Percentiles rank a stretch among this genome's conserved stretches.
Conservation (phyloP, 2,888 invertebrate species). For the Thera britannica region DNA sequence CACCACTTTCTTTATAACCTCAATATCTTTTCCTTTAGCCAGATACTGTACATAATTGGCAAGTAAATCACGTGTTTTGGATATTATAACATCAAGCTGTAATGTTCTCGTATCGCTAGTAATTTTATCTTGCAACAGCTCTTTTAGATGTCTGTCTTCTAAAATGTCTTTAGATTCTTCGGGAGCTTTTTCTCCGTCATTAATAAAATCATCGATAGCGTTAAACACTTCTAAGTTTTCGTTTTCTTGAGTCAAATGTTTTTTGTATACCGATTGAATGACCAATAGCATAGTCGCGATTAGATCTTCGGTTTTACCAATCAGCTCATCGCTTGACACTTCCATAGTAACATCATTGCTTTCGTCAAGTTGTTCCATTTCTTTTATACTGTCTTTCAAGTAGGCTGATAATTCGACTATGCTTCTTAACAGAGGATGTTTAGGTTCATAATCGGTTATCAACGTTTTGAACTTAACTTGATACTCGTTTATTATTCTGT, state of each 20-base stretch:
- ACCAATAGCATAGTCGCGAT: constrained; percentile 66
- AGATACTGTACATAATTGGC: constrained; percentile 71
- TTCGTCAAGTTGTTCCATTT: constrained; percentile 57
- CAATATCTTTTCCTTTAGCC: constrained; percentile 51
- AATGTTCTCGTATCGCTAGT: constrained; percentile 85
- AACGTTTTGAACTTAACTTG: constrained; percentile 59
- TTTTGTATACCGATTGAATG: constrained; percentile 72
- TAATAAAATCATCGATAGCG: constrained; percentile 70
- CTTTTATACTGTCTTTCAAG: constrained; percentile 53
- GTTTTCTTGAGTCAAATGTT: constrained; percentile 62
- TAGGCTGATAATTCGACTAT: constrained; percentile 58
- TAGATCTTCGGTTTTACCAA: constrained; percentile 67
- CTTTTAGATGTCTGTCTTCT: constrained; percentile 88
- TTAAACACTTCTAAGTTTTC: constrained; percentile 64
- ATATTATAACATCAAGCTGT: constrained; percentile 78
- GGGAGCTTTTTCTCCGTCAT: constrained; percentile 58
- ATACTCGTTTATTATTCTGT: constrained; percentile 61
- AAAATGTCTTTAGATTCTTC: constrained; percentile 80
- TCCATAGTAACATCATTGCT: constrained; percentile 54
- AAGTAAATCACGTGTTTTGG: constrained; percentile 70
- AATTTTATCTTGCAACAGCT: constrained; percentile 86
- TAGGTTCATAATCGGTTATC: constrained; percentile 47
- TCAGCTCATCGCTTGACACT: constrained; percentile 49
- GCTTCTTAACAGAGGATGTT: constrained; percentile 68
- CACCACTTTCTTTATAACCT: constrained; percentile 64